These are phyloP conservation scores for Dissostichus mawsoni DNA, from an alignment of 2,113 vertebrate species.

Conservation along the genomic window DNA sequence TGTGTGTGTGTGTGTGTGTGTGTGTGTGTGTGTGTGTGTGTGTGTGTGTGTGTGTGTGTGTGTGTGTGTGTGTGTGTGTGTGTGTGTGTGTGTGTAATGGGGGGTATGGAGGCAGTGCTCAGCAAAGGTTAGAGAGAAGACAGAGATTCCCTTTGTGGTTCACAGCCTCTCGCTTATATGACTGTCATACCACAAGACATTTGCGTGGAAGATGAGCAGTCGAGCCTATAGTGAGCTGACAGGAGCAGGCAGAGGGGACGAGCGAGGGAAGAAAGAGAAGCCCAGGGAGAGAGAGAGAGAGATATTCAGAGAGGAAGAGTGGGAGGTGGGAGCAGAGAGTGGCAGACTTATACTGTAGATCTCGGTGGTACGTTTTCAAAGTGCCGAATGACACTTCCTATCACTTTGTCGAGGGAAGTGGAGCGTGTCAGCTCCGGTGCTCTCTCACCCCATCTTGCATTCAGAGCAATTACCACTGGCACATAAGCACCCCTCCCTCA, in stretches of 20 bases:
- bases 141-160: slow-evolving; percentile 58
- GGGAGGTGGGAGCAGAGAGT: slow-evolving; percentile 31
- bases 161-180: slow-evolving; percentile 54
- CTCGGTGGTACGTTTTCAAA: slow-evolving; percentile 56
- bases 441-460: slow-evolving; percentile 55
- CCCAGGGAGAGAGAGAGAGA: slow-evolving; percentile 26
- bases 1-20: background rate
- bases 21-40: too few relatives aligned
- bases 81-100: background rate
- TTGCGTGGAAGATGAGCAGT: slow-evolving; percentile 50
- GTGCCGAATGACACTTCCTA: slow-evolving; percentile 67
- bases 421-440: slow-evolving; percentile 59
- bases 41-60: too few relatives aligned
- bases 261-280: slow-evolving; percentile 21
- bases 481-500: background rate
- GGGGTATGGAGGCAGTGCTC: slow-evolving; percentile 33
- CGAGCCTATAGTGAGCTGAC: slow-evolving; percentile 45
- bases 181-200: slow-evolving; percentile 54
- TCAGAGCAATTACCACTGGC: slow-evolving; percentile 59
- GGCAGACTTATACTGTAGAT: slow-evolving; percentile 48
- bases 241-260: slow-evolving; percentile 35
- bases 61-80: too few relatives aligned
- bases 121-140: slow-evolving; percentile 33
- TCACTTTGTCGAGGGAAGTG: slow-evolving; percentile 66
- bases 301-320: slow-evolving; percentile 6